Percentiles rank a stretch among this genome's conserved stretches.
Evolutionary conservation across 2,113 vertebrate genomes (phyloP).

Genomic region (Camelus dromedarius): DNA sequence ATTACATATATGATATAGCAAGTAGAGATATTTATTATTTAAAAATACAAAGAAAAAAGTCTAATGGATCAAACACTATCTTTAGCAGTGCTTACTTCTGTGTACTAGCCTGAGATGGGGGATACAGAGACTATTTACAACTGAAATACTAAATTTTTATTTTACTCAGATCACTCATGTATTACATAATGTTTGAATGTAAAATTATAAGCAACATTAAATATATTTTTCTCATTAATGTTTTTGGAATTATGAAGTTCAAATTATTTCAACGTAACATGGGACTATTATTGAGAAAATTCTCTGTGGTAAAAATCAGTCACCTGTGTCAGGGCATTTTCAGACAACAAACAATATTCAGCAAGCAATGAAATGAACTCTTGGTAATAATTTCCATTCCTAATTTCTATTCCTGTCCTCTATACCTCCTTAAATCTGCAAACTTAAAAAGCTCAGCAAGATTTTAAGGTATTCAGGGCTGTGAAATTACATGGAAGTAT

Average conservation of each 20-base stretch:
- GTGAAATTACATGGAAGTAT: slow-evolving; percentile 11
- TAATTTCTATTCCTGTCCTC: not conserved
- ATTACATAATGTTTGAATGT: not conserved
- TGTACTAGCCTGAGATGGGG: not conserved
- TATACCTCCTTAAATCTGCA: not conserved
- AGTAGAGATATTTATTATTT: not conserved
- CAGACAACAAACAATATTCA: not conserved
- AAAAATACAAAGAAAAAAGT: not conserved
- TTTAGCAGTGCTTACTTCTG: not conserved
- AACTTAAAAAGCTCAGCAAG: slow-evolving; percentile 18
- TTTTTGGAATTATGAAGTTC: slow-evolving; percentile 33
- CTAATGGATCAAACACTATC: not conserved
- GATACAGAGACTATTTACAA: not conserved
- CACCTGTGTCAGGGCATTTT: not conserved
- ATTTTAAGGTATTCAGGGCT: not conserved
- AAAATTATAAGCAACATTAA: not conserved
- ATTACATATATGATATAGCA: not conserved
- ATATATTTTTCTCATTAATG: not conserved
- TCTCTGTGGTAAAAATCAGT: not conserved
- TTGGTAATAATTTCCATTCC: not conserved
- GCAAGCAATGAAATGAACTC: slow-evolving; percentile 47
- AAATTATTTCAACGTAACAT: not conserved
- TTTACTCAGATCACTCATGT: slow-evolving; percentile 2
- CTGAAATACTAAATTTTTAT: slow-evolving; percentile 42
- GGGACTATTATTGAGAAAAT: not conserved